Evolutionary conservation across 2,113 vertebrate genomes (phyloP).

Genomic region (Pontoporia blainvillei): DNA sequence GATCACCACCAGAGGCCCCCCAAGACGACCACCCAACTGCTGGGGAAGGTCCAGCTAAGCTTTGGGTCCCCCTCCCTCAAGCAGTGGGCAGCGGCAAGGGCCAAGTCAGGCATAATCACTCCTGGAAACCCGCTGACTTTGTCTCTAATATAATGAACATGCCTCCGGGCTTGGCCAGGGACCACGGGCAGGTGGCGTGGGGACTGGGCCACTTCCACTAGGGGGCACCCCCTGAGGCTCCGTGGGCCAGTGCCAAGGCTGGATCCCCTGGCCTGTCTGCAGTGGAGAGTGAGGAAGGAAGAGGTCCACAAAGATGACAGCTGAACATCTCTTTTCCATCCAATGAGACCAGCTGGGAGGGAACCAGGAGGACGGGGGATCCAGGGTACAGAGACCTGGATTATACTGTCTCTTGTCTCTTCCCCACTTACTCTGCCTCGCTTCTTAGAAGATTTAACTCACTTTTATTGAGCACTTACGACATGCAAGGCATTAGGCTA

Average conservation of each 20-base stretch:
- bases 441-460: neutral
- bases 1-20: neutral
- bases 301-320: neutral
- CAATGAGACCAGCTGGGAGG: neutral
- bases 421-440: neutral
- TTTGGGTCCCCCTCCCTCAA: neutral
- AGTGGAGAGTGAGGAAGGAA: neutral
- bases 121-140: neutral
- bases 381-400: accelerated
- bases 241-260: accelerated
- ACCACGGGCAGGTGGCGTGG: neutral
- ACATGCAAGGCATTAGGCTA: neutral
- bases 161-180: neutral
- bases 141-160: neutral
- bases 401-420: neutral
- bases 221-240: neutral
- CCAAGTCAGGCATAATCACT: neutral
- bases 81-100: neutral
- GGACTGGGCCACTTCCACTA: neutral
- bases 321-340: neutral
- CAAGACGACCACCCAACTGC: neutral
- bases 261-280: neutral
- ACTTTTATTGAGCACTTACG: neutral
- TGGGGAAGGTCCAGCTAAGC: neutral
- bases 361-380: accelerated